Percentiles rank a stretch among this genome's conserved stretches.
Conservation (phyloP, 2,888 invertebrate genomes). For the Amphiduros pacificus region DNA sequence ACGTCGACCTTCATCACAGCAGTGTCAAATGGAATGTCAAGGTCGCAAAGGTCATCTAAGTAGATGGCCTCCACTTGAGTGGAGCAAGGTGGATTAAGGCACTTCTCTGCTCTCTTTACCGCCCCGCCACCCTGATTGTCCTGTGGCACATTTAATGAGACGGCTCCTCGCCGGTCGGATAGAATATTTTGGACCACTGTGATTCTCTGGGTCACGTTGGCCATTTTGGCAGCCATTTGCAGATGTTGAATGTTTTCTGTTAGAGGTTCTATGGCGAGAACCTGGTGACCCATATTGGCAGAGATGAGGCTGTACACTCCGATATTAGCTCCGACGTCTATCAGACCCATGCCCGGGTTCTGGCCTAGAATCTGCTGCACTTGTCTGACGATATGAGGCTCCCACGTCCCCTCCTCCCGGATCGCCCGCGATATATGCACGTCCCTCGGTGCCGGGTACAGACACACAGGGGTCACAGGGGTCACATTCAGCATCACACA, state of each 20-base stretch:
- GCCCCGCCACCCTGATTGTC: constrained; percentile 28
- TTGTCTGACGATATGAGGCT: constrained; percentile 26
- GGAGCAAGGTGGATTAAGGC: background rate
- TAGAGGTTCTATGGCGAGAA: constrained; percentile 32
- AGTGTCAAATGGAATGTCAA: constrained; percentile 22
- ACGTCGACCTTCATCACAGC: constrained; percentile 34
- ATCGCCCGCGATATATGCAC: constrained; percentile 24
- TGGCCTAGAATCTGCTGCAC: constrained; percentile 21
- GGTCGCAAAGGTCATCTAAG: constrained; percentile 27
- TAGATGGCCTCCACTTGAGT: background rate
- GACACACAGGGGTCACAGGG: constrained; percentile 18
- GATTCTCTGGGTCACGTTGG: constrained; percentile 16
- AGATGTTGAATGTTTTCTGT: constrained; percentile 23
- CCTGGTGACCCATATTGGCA: constrained; percentile 29
- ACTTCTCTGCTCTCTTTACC: background rate
- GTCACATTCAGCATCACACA: constrained; percentile 14
- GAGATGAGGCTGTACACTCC: constrained; percentile 30
- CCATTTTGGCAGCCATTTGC: constrained; percentile 25
- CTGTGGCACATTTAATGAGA: constrained; percentile 7
- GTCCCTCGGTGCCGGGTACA: constrained; percentile 19
- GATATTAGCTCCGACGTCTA: constrained; percentile 31
- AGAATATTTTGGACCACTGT: constrained; percentile 29
- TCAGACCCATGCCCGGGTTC: constrained; percentile 12
- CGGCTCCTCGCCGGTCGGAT: constrained; percentile 14
- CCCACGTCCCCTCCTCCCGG: constrained; percentile 23